phyloP scores from a whole-genome alignment of 2,888 invertebrate genomes.

The Dorcus hopei region DNA sequence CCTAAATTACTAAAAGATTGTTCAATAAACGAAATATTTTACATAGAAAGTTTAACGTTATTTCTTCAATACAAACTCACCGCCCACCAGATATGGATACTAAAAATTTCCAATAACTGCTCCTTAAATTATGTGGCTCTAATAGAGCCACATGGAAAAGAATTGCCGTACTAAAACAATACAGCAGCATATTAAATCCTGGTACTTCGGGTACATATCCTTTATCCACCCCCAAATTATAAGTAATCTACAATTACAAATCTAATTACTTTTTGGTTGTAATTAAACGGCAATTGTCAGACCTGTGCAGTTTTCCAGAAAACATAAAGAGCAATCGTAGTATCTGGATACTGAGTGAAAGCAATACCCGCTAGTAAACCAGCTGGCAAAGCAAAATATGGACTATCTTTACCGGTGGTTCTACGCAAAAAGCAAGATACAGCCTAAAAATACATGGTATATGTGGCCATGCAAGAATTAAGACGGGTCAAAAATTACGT shows the following conservation, averaged over 20 bases:
- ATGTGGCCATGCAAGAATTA: background rate
- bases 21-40: too few species aligned
- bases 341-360: conserved; percentile 72
- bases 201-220: conserved; percentile 66
- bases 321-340: conserved; percentile 75
- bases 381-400: conserved; percentile 64
- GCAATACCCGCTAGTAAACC: conserved; percentile 68
- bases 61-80: conserved; percentile 40
- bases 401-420: conserved; percentile 58
- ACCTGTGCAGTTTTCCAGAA: conserved; percentile 83
- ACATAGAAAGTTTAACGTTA: too few species aligned
- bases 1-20: background rate
- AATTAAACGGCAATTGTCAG: conserved; percentile 1
- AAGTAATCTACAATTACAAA: conserved; percentile 58
- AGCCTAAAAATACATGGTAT: conserved; percentile 49
- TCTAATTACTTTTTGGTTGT: background rate
- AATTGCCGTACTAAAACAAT: conserved; percentile 73
- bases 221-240: conserved; percentile 65
- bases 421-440: conserved; percentile 66
- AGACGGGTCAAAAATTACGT: conserved; percentile 28
- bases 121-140: conserved; percentile 73
- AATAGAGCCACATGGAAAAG: conserved; percentile 75
- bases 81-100: conserved; percentile 69
- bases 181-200: conserved; percentile 68
- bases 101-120: conserved; percentile 82